Conservation (phyloP, 2,888 invertebrate genomes). For the Globia sparganii region DNA sequence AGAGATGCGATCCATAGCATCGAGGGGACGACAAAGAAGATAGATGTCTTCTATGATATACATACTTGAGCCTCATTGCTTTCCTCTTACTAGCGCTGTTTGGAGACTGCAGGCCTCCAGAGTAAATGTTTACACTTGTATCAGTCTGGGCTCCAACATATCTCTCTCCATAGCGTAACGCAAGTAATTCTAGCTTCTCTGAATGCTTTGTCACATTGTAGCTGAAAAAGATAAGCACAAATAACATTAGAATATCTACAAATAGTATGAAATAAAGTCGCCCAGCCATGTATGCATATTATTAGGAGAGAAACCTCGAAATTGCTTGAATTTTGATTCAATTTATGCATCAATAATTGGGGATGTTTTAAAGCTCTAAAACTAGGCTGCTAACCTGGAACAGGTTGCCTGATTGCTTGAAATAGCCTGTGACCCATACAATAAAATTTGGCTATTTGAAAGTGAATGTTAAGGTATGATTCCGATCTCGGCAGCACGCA, state of each 20-base stretch:
- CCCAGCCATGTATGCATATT: neutral
- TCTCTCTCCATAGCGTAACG: conserved; percentile 92
- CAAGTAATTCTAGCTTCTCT: conserved; percentile 93
- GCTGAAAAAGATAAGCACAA: conserved; percentile 82
- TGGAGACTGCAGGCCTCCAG: conserved; percentile 90
- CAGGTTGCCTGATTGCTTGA: too few species aligned
- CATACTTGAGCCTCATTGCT: conserved; percentile 90
- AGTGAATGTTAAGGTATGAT: neutral
- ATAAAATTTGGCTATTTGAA: neutral
- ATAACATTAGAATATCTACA: neutral
- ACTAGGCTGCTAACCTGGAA: neutral
- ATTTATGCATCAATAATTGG: neutral
- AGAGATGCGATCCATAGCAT: neutral
- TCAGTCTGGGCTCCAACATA: conserved; percentile 94
- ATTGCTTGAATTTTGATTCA: neutral
- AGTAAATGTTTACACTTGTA: conserved; percentile 90
- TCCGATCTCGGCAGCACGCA: too few species aligned
- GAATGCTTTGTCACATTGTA: conserved; percentile 93
- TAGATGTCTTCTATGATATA: conserved; percentile 21
- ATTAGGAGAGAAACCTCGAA: neutral
- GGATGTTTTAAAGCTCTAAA: too few species aligned
- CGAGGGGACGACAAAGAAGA: neutral
- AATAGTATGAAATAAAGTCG: neutral
- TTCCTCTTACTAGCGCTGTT: conserved; percentile 92
- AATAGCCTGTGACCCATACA: neutral